phyloP scores from a whole-genome alignment of 64 coral and sea anemone genomes.

The Orbicella faveolata region DNA sequence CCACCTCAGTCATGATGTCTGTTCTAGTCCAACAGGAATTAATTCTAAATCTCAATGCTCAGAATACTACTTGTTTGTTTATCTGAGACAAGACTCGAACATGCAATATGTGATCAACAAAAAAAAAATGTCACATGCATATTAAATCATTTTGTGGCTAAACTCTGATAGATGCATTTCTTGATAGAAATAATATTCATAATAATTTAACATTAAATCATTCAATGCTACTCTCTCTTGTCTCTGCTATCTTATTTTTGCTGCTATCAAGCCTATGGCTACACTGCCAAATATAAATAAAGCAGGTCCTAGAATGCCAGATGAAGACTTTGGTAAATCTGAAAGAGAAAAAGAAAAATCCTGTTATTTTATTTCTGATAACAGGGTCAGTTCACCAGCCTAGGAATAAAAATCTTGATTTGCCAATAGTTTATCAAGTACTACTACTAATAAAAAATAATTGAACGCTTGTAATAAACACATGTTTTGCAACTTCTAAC shows the following conservation, averaged over 20 bases:
- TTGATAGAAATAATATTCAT: slow-evolving; percentile 26
- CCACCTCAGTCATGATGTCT: too few relatives aligned
- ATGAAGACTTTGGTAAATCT: slow-evolving; percentile 27
- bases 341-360: background rate
- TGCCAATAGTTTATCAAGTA: background rate
- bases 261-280: slow-evolving; percentile 67
- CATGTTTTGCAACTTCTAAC: too few relatives aligned
- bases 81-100: too few relatives aligned
- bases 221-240: background rate
- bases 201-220: slow-evolving; percentile 13
- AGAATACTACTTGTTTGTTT: too few relatives aligned
- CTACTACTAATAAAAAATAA: too few relatives aligned
- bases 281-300: slow-evolving; percentile 72
- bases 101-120: too few relatives aligned
- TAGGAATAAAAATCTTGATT: too few relatives aligned
- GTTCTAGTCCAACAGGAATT: too few relatives aligned
- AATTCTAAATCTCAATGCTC: too few relatives aligned
- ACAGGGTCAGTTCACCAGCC: too few relatives aligned
- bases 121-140: background rate
- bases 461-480: too few relatives aligned
- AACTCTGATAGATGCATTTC: background rate
- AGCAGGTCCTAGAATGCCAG: slow-evolving; percentile 53
- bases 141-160: background rate
- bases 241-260: slow-evolving; percentile 65
- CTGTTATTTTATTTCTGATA: too few relatives aligned